Evolutionary conservation across 2,113 vertebrate genomes (phyloP).

Genomic region (Boulengeromyrus knoepffleri): DNA sequence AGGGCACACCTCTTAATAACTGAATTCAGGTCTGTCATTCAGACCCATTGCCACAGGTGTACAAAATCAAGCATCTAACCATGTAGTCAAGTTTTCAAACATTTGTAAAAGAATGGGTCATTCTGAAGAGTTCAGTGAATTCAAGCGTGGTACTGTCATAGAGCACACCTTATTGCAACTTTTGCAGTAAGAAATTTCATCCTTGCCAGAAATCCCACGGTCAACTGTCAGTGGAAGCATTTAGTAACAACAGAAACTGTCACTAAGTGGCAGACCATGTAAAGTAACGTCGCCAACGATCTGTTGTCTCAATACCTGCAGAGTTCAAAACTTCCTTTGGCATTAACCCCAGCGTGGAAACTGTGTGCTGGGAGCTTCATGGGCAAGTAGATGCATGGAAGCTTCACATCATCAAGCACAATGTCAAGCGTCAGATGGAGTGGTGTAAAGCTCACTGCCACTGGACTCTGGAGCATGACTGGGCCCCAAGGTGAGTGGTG

Average conservation of each 20-base stretch:
- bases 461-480: neutral
- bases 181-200: neutral
- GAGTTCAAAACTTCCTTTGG: neutral
- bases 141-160: neutral
- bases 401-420: neutral
- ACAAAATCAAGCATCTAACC: neutral
- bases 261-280: neutral
- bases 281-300: neutral
- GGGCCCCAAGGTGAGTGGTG: neutral
- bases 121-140: neutral
- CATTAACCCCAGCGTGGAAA: neutral
- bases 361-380: neutral
- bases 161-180: neutral
- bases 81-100: neutral
- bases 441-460: neutral
- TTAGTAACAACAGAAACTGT: neutral
- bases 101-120: neutral
- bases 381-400: neutral
- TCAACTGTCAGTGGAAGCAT: neutral
- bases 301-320: neutral
- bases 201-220: neutral
- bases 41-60: neutral
- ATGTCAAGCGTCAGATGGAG: neutral
- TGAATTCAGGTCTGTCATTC: neutral
- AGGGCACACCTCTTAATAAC: neutral